phyloP scores from a whole-genome alignment of 2,113 vertebrate genomes.

The Hyla sarda region DNA sequence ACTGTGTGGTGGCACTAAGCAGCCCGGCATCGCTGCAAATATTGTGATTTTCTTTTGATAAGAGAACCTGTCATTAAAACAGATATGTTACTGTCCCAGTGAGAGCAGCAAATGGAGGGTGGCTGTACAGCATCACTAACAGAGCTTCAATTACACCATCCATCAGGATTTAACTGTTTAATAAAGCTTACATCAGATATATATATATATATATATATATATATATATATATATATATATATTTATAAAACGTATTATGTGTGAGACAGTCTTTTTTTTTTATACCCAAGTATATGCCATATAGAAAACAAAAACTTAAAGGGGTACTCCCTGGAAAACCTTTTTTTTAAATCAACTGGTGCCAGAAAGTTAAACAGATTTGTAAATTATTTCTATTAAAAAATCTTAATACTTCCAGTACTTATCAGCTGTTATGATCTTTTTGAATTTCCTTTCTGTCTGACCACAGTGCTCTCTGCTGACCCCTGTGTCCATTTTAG shows the following conservation, averaged over 20 bases:
- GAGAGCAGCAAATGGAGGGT: constrained; percentile 15
- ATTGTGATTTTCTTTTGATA: constrained; percentile 23
- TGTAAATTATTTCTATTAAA: too few species aligned
- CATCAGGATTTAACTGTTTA: constrained; percentile 7
- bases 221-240: not conserved
- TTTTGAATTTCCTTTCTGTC: too few species aligned
- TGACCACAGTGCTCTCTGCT: too few species aligned
- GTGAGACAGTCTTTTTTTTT: not conserved
- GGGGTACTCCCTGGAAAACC: too few species aligned
- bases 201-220: not conserved
- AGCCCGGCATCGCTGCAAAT: constrained; percentile 8
- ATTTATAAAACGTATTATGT: not conserved
- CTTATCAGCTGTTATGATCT: too few species aligned
- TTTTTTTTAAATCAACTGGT: too few species aligned
- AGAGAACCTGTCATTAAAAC: constrained; percentile 28
- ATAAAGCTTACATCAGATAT: not conserved
- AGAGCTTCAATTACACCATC: constrained; percentile 20
- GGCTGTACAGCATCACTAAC: not conserved
- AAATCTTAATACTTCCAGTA: too few species aligned
- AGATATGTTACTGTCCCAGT: constrained; percentile 17
- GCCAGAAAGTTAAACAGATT: too few species aligned
- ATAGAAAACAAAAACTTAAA: too few species aligned
- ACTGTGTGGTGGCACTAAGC: constrained; percentile 7
- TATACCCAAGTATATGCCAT: not conserved
- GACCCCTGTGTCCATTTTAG: too few species aligned